Percentiles rank a stretch among this genome's conserved stretches.
Evolutionary conservation across 2,888 invertebrate genomes (phyloP).

Genomic region (Allophyes oxyacanthae): DNA sequence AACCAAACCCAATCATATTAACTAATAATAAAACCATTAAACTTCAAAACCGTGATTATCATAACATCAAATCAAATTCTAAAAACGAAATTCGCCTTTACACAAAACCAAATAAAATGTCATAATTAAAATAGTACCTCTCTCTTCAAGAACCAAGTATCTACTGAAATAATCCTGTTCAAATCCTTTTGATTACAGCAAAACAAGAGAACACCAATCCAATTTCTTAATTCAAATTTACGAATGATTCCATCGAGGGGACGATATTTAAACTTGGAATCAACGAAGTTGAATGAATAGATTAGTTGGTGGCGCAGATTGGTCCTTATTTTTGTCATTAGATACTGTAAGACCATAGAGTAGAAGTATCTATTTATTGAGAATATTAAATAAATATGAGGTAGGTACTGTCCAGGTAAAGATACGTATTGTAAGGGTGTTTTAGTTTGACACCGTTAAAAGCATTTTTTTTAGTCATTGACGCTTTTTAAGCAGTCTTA

Average conservation of each 20-base stretch:
- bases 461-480: no score
- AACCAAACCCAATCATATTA: no score
- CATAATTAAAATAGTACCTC: slow-evolving; percentile 25
- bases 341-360: background rate
- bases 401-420: no score
- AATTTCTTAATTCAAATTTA: slow-evolving; percentile 72
- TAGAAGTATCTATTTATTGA: no score
- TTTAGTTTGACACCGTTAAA: no score
- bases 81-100: slow-evolving; percentile 9
- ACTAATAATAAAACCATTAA: slow-evolving; percentile 16
- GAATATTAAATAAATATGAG: no score
- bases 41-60: slow-evolving; percentile 18
- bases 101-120: slow-evolving; percentile 34
- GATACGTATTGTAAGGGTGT: no score
- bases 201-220: slow-evolving; percentile 64
- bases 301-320: slow-evolving; percentile 35
- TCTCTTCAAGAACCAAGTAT: slow-evolving; percentile 24
- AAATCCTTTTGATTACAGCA: slow-evolving; percentile 57
- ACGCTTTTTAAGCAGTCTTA: no score
- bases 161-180: slow-evolving; percentile 38
- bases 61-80: slow-evolving; percentile 17
- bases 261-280: slow-evolving; percentile 64
- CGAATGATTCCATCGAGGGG: slow-evolving; percentile 60
- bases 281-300: slow-evolving; percentile 40
- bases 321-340: slow-evolving; percentile 5